These are phyloP conservation scores for Brachyrhaphis roseni DNA, from an alignment of 2,797 vertebrate genomes.

Conservation along the genomic window DNA sequence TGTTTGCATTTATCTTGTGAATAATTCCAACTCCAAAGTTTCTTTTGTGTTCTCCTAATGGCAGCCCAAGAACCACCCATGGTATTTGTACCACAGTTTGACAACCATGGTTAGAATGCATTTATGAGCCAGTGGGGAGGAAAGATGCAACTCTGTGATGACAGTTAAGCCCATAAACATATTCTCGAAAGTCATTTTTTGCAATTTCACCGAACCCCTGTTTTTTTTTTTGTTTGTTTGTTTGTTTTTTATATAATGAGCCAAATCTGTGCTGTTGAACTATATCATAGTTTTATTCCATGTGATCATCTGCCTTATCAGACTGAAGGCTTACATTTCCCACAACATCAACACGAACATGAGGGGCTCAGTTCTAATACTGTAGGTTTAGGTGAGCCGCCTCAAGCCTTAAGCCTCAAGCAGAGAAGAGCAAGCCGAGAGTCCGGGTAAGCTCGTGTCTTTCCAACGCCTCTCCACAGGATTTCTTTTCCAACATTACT, in stretches of 20 bases:
- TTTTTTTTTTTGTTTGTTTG: too few species aligned
- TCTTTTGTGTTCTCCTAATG: neutral
- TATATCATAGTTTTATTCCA: constrained; percentile 3
- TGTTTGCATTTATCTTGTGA: neutral
- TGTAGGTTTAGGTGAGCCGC: constrained; percentile 17
- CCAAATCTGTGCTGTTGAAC: neutral
- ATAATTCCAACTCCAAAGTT: neutral
- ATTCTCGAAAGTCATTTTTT: neutral
- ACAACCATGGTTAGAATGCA: neutral
- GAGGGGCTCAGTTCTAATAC: constrained; percentile 10
- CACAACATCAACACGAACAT: constrained; percentile 27
- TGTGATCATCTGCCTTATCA: neutral
- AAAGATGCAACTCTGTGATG: neutral
- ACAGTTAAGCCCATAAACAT: neutral
- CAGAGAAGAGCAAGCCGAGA: constrained; percentile 10
- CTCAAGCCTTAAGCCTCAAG: constrained; percentile 15
- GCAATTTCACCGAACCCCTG: neutral
- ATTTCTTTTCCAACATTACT: neutral
- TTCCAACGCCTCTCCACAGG: neutral
- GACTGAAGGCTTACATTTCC: constrained; percentile 15
- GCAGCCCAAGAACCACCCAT: neutral
- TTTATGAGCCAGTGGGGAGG: neutral
- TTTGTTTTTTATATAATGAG: neutral
- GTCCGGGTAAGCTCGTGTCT: constrained; percentile 13
- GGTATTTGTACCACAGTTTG: neutral